Evolutionary conservation across 1,140 invertebrate species (phyloP), one percentile per base, ranked within the genome.

Genomic region (Drosophila parabipectinata): DNA sequence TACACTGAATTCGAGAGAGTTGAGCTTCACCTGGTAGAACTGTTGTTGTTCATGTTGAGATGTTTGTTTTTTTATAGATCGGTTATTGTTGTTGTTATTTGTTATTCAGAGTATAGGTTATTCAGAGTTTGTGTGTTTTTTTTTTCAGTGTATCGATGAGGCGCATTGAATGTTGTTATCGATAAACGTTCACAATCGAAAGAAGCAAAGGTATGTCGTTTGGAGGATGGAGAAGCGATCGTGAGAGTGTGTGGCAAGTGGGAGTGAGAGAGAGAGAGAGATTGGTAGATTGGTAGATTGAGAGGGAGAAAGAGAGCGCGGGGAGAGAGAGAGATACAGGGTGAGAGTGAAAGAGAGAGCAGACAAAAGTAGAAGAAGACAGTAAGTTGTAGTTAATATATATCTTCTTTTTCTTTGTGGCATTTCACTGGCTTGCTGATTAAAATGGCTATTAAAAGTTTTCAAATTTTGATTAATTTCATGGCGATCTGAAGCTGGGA

Each of bases 11-110:
- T 72, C 71, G 41, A 44, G 50, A 88, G 68, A 87, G 67, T 88
- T 87, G 79, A 80, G 85, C 85, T 89, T 89, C 84, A 89, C 84
- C 84, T 89, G 84, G 84, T 89, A 89, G 80, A 89, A 89, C 84
- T 89, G 85, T 84, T 79, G 82, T 87, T 71, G 71, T 72, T 76
- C 63, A 69, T 61, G 67, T 78, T 79, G 64, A 61, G 59, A 26
- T 74, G 62, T 56, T 56, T 60, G 44, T 59, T 54, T 34, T 34
- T 66, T 72, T 53, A 53, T 4, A 63, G 45, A 26, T 76, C 61
- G 44, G 72, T 79, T 62, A 75, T 77, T 58, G 47, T 79, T 55
- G 18, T 44, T 15, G 15, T 15, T 15, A 15, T 15, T 15, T 26
- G 32, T 55, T 63, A 52, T 75, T 55, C 21, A 28, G 26, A 10